phyloP scores from a whole-genome alignment of 2,113 vertebrate genomes.

The Lasiurus cinereus region DNA sequence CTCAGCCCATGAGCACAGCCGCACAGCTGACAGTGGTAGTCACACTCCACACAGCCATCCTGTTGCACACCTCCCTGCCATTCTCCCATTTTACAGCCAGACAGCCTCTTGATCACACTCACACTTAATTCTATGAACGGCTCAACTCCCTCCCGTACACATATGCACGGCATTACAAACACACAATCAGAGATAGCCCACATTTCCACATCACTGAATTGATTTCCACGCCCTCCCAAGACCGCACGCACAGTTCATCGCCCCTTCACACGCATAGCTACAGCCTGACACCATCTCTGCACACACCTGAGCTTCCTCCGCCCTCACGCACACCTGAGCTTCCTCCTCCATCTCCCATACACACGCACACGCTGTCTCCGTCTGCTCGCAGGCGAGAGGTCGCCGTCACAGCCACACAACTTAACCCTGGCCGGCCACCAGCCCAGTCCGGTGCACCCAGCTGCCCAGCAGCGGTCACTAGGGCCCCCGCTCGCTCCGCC shows the following conservation, averaged over 20 bases:
- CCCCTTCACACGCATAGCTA: background rate
- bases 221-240: background rate
- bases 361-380: background rate
- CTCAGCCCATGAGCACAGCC: background rate
- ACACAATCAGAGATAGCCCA: background rate
- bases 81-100: rapidly evolving
- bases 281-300: background rate
- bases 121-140: background rate
- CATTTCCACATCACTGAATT: background rate
- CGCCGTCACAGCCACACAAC: background rate
- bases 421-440: background rate
- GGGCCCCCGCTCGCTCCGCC: background rate
- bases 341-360: background rate
- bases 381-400: background rate
- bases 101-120: background rate
- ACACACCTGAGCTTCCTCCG: no score
- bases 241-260: background rate
- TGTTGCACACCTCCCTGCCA: background rate
- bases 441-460: background rate
- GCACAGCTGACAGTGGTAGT: background rate
- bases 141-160: background rate
- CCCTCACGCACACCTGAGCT: background rate
- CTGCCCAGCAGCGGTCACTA: background rate
- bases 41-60: background rate
- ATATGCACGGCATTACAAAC: background rate